Percentiles rank a stretch among this genome's conserved stretches.
Conservation (phyloP, 2,113 vertebrate genomes). For the Illadopsis cleaveri region DNA sequence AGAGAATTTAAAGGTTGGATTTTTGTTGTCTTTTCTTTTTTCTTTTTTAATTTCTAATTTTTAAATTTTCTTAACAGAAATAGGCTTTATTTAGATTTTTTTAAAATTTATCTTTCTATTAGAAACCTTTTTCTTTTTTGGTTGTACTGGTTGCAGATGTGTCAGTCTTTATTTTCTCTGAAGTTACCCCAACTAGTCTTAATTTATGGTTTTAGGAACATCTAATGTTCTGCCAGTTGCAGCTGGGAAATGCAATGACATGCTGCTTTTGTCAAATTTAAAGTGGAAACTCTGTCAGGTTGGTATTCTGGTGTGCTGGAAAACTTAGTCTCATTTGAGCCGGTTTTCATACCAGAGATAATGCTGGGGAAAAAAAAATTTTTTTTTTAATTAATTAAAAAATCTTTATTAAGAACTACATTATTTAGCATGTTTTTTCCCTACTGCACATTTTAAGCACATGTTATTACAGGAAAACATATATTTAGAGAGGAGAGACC, state of each 20-base stretch:
- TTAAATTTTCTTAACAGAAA: neutral
- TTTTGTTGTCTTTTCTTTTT: neutral
- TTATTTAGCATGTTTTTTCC: neutral
- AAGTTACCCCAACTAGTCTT: neutral
- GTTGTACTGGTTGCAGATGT: neutral
- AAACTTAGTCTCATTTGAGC: neutral
- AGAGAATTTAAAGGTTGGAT: neutral
- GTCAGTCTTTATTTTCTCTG: neutral
- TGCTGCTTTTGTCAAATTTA: neutral
- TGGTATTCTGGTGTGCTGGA: neutral
- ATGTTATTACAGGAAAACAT: neutral
- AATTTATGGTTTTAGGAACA: neutral
- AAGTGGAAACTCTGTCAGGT: neutral
- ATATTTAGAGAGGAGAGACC: neutral
- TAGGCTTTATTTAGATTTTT: neutral
- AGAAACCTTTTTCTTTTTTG: neutral
- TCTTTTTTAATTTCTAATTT: neutral
- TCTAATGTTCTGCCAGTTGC: neutral
- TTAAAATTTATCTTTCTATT: neutral
- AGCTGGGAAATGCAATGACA: neutral
- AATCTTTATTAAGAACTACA: neutral
- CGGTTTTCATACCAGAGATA: neutral
- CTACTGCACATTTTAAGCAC: fast-evolving
- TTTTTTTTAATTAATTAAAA: neutral
- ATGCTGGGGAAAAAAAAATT: no score